These are phyloP conservation scores for Pachyramphus minor DNA, from an alignment of 2,113 vertebrate species.

Conservation along the genomic window DNA sequence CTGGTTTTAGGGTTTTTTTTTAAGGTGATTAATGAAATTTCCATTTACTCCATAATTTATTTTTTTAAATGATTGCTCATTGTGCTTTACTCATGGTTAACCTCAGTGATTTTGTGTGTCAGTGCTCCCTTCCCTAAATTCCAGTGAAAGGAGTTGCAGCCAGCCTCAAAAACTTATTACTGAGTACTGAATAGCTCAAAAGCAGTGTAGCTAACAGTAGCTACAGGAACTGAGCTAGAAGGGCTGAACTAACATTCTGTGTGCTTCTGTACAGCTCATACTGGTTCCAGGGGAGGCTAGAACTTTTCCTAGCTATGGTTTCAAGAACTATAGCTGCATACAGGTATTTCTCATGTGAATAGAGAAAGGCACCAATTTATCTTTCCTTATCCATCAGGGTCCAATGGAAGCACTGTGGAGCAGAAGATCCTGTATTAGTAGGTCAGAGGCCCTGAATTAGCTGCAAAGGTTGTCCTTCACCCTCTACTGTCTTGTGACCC, in stretches of 20 bases:
- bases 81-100: background rate
- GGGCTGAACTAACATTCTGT: background rate
- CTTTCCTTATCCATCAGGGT: background rate
- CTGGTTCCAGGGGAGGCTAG: background rate
- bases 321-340: background rate
- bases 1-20: background rate
- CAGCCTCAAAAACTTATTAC: background rate
- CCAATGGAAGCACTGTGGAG: background rate
- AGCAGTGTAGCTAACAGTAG: background rate
- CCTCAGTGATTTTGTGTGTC: background rate
- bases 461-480: background rate
- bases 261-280: background rate
- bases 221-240: background rate
- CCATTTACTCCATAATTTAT: background rate
- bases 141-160: background rate
- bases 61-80: background rate
- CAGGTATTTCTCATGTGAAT: background rate
- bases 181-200: background rate
- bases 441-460: background rate
- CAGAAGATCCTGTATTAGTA: background rate
- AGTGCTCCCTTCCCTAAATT: background rate
- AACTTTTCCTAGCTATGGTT: background rate
- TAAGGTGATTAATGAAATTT: background rate
- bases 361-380: background rate
- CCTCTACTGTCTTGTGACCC: background rate